Conservation (phyloP, 2,113 vertebrate genomes). For the Erythrocercus mccallii region DNA sequence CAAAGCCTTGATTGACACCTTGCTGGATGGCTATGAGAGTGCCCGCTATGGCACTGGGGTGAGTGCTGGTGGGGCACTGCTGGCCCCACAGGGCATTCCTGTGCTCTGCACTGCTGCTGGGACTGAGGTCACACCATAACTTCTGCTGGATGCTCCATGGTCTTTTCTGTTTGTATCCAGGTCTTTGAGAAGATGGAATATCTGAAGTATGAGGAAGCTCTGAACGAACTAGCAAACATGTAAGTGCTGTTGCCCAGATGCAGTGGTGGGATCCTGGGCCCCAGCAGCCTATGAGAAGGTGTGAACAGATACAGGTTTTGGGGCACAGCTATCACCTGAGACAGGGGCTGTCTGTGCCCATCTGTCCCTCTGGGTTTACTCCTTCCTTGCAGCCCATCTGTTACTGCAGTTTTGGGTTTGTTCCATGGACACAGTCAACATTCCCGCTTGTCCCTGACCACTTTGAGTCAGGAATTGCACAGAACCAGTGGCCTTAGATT, state of each 20-base stretch:
- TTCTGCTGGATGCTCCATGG: not conserved
- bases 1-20: constrained; percentile 79
- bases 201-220: constrained; percentile 84
- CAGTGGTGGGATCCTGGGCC: not conserved
- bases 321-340: not conserved
- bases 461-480: not conserved
- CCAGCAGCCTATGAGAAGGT: accelerated
- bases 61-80: not conserved
- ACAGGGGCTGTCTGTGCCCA: accelerated
- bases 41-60: constrained; percentile 91
- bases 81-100: accelerated
- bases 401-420: not conserved
- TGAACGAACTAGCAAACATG: constrained; percentile 84
- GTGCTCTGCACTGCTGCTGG: not conserved
- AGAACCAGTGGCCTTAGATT: not conserved
- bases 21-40: constrained; percentile 88
- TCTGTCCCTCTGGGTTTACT: not conserved
- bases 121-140: accelerated
- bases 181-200: constrained; percentile 87
- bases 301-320: not conserved
- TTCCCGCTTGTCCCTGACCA: accelerated
- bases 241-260: constrained; percentile 74
- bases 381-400: not conserved
- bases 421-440: accelerated
- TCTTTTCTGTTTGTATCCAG: constrained; percentile 18